Evolutionary conservation across 2,888 invertebrate species (phyloP), one percentile per base, ranked within the genome.

Genomic region (Sesamia inferens): DNA sequence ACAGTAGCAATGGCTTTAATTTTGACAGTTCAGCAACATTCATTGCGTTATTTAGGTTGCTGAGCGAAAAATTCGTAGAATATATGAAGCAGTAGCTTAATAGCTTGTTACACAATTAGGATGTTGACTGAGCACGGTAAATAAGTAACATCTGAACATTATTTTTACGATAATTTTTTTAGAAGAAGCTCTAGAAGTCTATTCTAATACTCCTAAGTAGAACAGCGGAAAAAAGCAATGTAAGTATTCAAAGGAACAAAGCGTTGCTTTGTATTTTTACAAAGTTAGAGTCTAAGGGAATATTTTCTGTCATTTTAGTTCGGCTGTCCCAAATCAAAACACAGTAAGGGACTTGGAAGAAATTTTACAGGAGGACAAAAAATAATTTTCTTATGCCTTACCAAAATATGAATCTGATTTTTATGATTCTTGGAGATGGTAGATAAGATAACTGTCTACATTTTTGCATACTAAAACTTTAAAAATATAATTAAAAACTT

Each of bases 161-260:
- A 48, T 76, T 13, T 31, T 57, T 11, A 61, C 24, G 13, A 39
- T 61, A 24, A 16, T 39, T 19, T 5, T 10, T 22, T n/a, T 5
- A 42, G n/a, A 61, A 48, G 73, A 79, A 79, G 55, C 80, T 57
- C 55, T 62, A 74, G 8, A 66, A 74, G 31, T 62, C 48, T 44
- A 5, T 62, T 62, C n/a, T n/a, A 19, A 19, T 39, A 61, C 14
- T 62, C 55, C 31, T 61, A 39, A 54, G n/a, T 70, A 13, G 5
- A 39, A 14, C 44, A 63, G 10, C 5, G 19, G 13, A 14, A n/a
- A 55, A 54, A 42, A 48, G 13, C 13, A 51, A 44, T 54, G 2
- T 31, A 31, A 31, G 31, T 42, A 10, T 24, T 16, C 10, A 22
- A 31, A 24, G 58, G 16, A 51, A 47, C 10, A n/a, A 42, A 48